Conservation (phyloP, 1,140 invertebrate genomes). For the Megalopta genalis region DNA sequence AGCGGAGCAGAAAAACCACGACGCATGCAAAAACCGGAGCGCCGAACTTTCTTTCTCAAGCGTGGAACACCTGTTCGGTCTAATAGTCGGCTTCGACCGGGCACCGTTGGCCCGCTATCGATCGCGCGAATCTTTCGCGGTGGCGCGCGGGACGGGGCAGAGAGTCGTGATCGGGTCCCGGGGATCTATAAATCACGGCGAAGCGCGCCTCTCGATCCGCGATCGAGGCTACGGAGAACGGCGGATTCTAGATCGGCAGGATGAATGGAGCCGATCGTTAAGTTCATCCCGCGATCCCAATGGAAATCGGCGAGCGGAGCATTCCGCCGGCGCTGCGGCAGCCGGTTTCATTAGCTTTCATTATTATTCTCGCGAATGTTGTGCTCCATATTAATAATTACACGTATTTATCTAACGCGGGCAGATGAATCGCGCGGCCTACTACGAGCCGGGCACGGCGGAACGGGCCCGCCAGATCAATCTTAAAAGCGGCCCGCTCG, state of each 20-base stretch:
- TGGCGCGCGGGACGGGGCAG: not conserved
- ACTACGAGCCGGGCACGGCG: too few relatives aligned
- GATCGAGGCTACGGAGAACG: conserved; percentile 22
- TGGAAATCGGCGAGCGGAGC: not conserved
- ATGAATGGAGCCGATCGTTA: conserved; percentile 25
- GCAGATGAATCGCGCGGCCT: too few relatives aligned
- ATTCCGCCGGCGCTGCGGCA: not conserved
- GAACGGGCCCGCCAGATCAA: not conserved
- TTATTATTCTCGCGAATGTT: not conserved
- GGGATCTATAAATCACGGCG: conserved; percentile 45
- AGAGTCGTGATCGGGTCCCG: conserved; percentile 19
- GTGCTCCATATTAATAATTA: not conserved
- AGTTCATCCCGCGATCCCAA: not conserved
- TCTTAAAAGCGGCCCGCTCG: not conserved
- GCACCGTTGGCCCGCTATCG: conserved; percentile 16
- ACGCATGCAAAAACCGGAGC: not conserved
- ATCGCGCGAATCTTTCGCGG: conserved; percentile 18
- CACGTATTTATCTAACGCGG: not conserved
- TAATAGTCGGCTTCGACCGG: not conserved
- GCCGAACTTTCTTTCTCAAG: not conserved
- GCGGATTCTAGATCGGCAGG: conserved; percentile 1
- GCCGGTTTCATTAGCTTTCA: not conserved
- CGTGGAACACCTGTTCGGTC: conserved; percentile 23
- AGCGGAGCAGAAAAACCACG: too few relatives aligned
- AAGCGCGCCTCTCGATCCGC: not conserved